phyloP scores from a whole-genome alignment of 2,797 vertebrate species.

The Dendrocincla fuliginosa region DNA sequence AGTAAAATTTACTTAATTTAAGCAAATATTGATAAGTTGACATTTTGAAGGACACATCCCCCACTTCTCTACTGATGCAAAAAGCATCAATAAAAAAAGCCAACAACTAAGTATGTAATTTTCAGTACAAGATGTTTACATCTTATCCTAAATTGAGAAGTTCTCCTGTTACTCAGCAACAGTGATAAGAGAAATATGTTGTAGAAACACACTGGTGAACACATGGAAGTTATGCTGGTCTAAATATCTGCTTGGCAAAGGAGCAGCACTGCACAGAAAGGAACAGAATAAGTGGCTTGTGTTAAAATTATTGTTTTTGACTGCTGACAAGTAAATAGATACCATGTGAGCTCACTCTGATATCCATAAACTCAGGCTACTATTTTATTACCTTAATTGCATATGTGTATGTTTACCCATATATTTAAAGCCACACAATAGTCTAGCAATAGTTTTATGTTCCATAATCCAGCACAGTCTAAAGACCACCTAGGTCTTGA shows the following conservation, averaged over 20 bases:
- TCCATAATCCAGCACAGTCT: not conserved
- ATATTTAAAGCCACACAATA: conserved; percentile 42
- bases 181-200: not conserved
- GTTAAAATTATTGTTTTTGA: conserved; percentile 40
- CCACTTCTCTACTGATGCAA: not conserved
- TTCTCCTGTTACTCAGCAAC: not conserved
- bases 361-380: conserved; percentile 12
- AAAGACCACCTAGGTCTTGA: conserved; percentile 44
- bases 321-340: conserved; percentile 60
- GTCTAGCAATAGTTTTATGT: not conserved
- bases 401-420: not conserved
- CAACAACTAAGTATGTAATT: not conserved
- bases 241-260: conserved; percentile 25
- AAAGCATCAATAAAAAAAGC: not conserved
- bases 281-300: not conserved
- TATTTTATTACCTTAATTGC: conserved; percentile 42
- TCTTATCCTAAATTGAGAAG: not conserved
- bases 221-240: conserved; percentile 7
- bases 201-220: not conserved
- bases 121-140: not conserved
- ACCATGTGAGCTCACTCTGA: conserved; percentile 24
- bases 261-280: conserved; percentile 22
- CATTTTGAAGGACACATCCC: not conserved
- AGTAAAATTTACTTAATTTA: conserved; percentile 14
- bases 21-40: not conserved